Conservation (phyloP, 2,113 vertebrate genomes). For the Bucco capensis region DNA sequence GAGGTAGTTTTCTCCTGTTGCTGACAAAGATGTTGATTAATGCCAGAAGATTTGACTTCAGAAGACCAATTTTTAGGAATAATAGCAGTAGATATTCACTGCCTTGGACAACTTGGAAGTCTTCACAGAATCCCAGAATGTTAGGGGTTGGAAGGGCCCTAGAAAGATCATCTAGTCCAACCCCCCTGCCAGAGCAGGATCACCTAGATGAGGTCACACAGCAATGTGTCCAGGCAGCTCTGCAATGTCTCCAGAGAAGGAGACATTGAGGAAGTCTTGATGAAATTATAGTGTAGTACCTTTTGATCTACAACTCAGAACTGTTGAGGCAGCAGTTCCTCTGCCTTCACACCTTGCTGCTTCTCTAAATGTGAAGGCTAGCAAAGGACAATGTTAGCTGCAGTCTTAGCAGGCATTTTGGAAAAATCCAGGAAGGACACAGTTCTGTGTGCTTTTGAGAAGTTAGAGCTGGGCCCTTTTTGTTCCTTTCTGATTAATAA, state of each 20-base stretch:
- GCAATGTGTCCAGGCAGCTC: too few species aligned
- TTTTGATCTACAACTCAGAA: background rate
- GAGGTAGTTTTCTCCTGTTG: background rate
- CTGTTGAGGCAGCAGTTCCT: background rate
- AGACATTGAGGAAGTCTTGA: too few species aligned
- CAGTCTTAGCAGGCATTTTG: background rate
- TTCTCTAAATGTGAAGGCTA: background rate
- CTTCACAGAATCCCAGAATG: too few species aligned
- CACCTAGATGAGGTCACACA: too few species aligned
- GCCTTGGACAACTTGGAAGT: background rate
- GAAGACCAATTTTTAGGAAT: background rate
- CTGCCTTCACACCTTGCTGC: accelerated
- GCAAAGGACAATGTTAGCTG: background rate
- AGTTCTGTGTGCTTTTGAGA: background rate
- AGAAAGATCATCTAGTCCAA: too few species aligned
- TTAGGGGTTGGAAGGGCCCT: too few species aligned
- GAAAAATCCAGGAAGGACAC: background rate
- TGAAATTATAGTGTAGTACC: background rate
- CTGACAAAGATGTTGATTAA: background rate
- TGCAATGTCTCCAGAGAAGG: too few species aligned
- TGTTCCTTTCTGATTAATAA: background rate
- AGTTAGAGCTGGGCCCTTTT: too few species aligned
- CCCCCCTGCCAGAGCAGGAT: too few species aligned
- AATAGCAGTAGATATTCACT: background rate
- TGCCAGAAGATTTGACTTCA: background rate